These are phyloP conservation scores for Neosilurus mollespiculum DNA, from an alignment of 2,797 vertebrate genomes.

Conservation along the genomic window DNA sequence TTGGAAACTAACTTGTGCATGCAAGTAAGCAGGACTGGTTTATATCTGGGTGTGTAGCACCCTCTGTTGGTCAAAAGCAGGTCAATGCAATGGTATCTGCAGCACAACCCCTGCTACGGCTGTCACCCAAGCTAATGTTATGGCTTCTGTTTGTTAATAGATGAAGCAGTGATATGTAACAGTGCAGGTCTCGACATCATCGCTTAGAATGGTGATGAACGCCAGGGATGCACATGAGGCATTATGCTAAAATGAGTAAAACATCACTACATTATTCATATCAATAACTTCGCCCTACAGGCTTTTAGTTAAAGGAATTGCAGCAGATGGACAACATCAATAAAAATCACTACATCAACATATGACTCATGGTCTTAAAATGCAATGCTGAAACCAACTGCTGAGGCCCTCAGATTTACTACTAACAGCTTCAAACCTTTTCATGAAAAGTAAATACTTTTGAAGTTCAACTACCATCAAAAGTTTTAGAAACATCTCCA, in stretches of 20 bases:
- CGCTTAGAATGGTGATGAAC: neutral
- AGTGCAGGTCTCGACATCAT: constrained; percentile 7
- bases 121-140: neutral
- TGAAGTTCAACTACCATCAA: neutral
- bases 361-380: constrained; percentile 29
- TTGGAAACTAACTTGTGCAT: neutral
- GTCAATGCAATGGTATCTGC: constrained; percentile 8
- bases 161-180: neutral
- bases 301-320: neutral
- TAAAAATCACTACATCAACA: constrained; percentile 13
- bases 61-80: constrained; percentile 39
- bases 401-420: neutral
- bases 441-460: neutral
- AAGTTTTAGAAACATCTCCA: neutral
- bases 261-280: neutral
- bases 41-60: constrained; percentile 1
- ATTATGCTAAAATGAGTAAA: neutral
- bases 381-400: constrained; percentile 1
- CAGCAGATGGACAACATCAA: constrained; percentile 33
- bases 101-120: neutral
- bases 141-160: neutral
- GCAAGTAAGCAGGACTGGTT: neutral
- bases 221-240: neutral
- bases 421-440: neutral
- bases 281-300: neutral